A percentile compares a stretch with the other conserved stretches of the same genome.
These are phyloP conservation scores for Tiliacea citrago DNA, from an alignment of 2,888 invertebrate species.

Conservation along the genomic window DNA sequence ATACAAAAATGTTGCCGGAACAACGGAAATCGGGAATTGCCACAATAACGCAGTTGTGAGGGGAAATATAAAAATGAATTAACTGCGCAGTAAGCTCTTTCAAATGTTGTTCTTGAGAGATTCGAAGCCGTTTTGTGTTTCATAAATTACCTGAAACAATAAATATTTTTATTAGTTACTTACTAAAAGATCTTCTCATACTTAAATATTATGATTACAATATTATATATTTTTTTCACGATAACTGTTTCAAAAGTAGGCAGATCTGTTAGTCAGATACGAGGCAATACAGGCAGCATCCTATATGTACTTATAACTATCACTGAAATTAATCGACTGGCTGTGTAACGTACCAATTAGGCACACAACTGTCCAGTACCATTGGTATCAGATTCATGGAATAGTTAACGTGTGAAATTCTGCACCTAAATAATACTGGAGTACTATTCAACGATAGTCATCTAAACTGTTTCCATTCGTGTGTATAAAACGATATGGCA, in stretches of 20 bases:
- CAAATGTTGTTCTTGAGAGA: slow-evolving; percentile 26
- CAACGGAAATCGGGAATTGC: slow-evolving; percentile 77
- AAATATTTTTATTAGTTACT: slow-evolving; percentile 27
- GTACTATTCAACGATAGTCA: slow-evolving; percentile 39
- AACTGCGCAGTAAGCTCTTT: slow-evolving; percentile 54
- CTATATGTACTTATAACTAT: slow-evolving; percentile 53
- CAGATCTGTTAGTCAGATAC: slow-evolving; percentile 6
- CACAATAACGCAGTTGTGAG: slow-evolving; percentile 72
- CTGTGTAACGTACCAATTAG: slow-evolving; percentile 59
- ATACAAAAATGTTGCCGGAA: slow-evolving; percentile 78
- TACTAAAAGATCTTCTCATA: neutral
- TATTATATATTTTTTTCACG: neutral
- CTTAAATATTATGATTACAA: neutral
- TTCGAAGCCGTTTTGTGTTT: slow-evolving; percentile 17
- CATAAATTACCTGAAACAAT: slow-evolving; percentile 66
- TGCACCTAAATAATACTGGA: slow-evolving; percentile 32
- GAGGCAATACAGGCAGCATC: slow-evolving; percentile 4
- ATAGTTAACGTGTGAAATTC: slow-evolving; percentile 47
- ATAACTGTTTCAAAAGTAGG: slow-evolving; percentile 5
- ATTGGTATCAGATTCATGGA: slow-evolving; percentile 43
- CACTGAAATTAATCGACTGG: slow-evolving; percentile 44
- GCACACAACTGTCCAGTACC: slow-evolving; percentile 27
- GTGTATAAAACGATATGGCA: slow-evolving; percentile 31
- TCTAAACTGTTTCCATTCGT: slow-evolving; percentile 49
- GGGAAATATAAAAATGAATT: slow-evolving; percentile 75